phyloP scores from a whole-genome alignment of 2,797 vertebrate genomes.

The Linurgus olivaceus region DNA sequence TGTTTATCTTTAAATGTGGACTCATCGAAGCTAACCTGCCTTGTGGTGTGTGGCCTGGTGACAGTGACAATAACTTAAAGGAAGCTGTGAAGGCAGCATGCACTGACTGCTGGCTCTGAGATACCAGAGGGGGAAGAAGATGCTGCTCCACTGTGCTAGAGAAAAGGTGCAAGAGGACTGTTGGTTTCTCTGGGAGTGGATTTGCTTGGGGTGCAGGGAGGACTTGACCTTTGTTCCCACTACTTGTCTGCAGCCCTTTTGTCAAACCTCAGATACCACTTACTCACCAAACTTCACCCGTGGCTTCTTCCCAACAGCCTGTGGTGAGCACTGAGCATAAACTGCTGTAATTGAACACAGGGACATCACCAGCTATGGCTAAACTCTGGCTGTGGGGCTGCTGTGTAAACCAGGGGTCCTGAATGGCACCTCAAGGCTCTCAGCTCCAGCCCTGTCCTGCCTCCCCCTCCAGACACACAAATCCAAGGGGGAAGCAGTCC shows the following conservation, averaged over 20 bases:
- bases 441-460: background rate
- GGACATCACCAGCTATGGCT: background rate
- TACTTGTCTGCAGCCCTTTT: background rate
- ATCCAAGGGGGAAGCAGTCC: background rate
- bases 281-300: rapidly evolving
- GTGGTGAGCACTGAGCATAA: background rate
- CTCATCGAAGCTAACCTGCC: background rate
- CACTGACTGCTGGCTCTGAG: background rate
- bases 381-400: background rate
- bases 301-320: background rate
- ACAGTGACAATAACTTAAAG: background rate
- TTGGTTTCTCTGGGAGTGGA: background rate
- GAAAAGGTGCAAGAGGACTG: background rate
- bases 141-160: background rate
- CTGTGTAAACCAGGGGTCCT: background rate
- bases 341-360: background rate
- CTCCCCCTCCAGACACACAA: background rate
- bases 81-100: background rate
- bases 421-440: background rate
- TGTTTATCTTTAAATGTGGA: background rate
- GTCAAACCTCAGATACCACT: background rate
- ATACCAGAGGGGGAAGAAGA: background rate
- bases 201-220: background rate
- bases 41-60: background rate
- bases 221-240: background rate